A percentile compares a stretch with the other conserved stretches of the same genome.
Evolutionary conservation across 2,113 vertebrate species (phyloP).

Genomic region (Hypomesus transpacificus): DNA sequence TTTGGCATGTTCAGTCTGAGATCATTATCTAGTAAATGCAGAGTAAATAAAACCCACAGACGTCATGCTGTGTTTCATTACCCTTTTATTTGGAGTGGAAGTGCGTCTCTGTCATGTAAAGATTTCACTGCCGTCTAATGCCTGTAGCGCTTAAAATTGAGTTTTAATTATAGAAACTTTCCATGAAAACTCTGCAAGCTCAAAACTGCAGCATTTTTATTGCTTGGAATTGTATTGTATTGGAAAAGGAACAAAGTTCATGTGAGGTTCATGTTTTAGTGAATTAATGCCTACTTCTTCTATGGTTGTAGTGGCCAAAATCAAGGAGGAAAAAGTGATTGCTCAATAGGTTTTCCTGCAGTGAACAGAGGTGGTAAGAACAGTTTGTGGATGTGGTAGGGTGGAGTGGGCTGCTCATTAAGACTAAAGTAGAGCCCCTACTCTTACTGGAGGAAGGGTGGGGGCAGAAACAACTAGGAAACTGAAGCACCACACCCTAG

Average conservation of each 20-base stretch:
- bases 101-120: conserved; percentile 39
- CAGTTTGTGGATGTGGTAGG: background rate
- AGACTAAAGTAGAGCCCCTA: too few species aligned
- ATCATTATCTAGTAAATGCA: conserved; percentile 22
- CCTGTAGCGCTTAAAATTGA: conserved; percentile 35
- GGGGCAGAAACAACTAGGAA: too few species aligned
- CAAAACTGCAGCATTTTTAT: conserved; percentile 29
- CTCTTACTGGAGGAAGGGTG: too few species aligned
- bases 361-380: conserved; percentile 25
- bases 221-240: conserved; percentile 31
- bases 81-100: conserved; percentile 40
- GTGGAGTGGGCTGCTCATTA: too few species aligned
- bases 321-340: background rate
- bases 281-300: conserved; percentile 23
- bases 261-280: conserved; percentile 41
- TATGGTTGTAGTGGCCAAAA: conserved; percentile 6
- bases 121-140: conserved; percentile 45
- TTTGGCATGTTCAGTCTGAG: conserved; percentile 24
- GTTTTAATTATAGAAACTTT: conserved; percentile 34
- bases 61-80: conserved; percentile 25
- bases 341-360: background rate
- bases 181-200: conserved; percentile 36
- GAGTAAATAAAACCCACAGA: conserved; percentile 22
- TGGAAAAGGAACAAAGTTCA: conserved; percentile 41
- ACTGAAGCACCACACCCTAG: too few species aligned